These are phyloP conservation scores for Anadara kagoshimensis DNA, from an alignment of 1,140 invertebrate species.

Conservation along the genomic window DNA sequence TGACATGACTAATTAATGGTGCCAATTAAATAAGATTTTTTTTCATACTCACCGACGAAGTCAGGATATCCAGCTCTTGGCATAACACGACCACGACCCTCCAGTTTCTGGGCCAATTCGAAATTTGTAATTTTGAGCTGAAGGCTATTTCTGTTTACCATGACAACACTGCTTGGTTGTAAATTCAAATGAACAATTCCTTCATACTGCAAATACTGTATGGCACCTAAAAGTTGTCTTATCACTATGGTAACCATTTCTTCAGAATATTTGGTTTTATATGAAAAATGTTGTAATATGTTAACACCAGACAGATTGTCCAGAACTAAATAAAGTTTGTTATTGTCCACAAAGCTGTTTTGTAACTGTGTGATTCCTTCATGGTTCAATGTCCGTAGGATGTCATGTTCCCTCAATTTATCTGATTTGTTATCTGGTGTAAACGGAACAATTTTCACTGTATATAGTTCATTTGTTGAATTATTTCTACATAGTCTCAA, in stretches of 20 bases:
- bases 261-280: slow-evolving; percentile 90
- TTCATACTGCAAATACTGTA: slow-evolving; percentile 93
- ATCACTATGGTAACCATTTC: slow-evolving; percentile 90
- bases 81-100: slow-evolving; percentile 51
- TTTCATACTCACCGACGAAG: slow-evolving; percentile 64
- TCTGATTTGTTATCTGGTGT: slow-evolving; percentile 34
- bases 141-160: slow-evolving; percentile 88
- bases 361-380: slow-evolving; percentile 87
- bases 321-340: slow-evolving; percentile 80
- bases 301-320: slow-evolving; percentile 95
- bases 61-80: slow-evolving; percentile 66
- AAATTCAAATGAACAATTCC: slow-evolving; percentile 94
- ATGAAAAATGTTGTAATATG: slow-evolving; percentile 89
- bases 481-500: slow-evolving; percentile 85
- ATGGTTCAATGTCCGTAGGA: slow-evolving; percentile 86
- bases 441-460: slow-evolving; percentile 53
- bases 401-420: slow-evolving; percentile 83
- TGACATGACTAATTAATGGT: too few species aligned
- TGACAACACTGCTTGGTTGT: slow-evolving; percentile 97
- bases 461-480: slow-evolving; percentile 34
- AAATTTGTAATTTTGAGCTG: slow-evolving; percentile 94
- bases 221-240: slow-evolving; percentile 77
- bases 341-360: slow-evolving; percentile 69
- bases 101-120: slow-evolving; percentile 82
- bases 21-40: too few species aligned